phyloP scores from a whole-genome alignment of 1,140 invertebrate genomes.

The Drosophila fuyamai region DNA sequence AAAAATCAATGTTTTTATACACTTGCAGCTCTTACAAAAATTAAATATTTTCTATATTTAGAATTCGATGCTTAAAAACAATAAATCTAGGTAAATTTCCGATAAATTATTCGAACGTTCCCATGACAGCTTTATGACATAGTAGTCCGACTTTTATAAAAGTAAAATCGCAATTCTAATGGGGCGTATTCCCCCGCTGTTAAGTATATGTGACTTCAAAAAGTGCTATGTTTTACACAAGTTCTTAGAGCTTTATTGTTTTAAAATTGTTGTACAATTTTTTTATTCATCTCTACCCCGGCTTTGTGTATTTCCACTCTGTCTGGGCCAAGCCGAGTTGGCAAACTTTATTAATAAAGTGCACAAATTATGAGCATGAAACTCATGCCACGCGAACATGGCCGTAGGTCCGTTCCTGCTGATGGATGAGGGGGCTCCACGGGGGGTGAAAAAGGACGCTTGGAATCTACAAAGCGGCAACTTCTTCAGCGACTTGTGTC shows the following conservation, averaged over 20 bases:
- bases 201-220: constrained; percentile 2
- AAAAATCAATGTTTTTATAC: too few relatives aligned
- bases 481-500: constrained; percentile 58
- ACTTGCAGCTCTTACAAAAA: too few relatives aligned
- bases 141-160: too few relatives aligned
- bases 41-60: too few relatives aligned
- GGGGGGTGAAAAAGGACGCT: too few relatives aligned
- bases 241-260: constrained; percentile 16
- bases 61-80: too few relatives aligned
- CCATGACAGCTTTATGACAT: too few relatives aligned
- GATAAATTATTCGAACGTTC: too few relatives aligned
- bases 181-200: background rate
- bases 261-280: constrained; percentile 11
- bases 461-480: constrained; percentile 29
- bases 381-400: constrained; percentile 47
- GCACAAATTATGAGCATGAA: constrained; percentile 74
- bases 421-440: background rate
- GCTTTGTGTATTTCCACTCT: constrained; percentile 38
- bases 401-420: constrained; percentile 46
- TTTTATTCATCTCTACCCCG: constrained; percentile 10
- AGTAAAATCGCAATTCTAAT: too few relatives aligned
- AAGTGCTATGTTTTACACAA: constrained; percentile 14
- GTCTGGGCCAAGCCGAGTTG: constrained; percentile 39
- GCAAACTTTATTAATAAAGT: constrained; percentile 79
- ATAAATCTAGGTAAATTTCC: too few relatives aligned